phyloP scores from a whole-genome alignment of 2,797 vertebrate genomes.

The Acrossocheilus fasciatus region DNA sequence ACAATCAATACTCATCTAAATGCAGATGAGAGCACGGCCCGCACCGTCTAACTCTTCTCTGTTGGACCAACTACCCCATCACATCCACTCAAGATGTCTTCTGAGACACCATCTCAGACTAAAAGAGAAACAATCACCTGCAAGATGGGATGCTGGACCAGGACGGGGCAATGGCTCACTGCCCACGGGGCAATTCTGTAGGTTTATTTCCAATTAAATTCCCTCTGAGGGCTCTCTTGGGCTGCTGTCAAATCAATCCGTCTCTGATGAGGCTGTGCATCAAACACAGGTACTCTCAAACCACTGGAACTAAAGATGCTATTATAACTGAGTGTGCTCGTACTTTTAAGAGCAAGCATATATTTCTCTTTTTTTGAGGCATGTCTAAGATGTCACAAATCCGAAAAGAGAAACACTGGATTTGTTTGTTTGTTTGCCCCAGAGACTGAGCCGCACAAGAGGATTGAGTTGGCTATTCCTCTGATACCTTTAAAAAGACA shows the following conservation, averaged over 20 bases:
- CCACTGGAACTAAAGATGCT: slow-evolving; percentile 13
- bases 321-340: slow-evolving; percentile 1
- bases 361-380: not conserved
- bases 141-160: not conserved
- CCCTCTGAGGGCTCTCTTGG: slow-evolving; percentile 21
- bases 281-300: slow-evolving; percentile 28
- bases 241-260: slow-evolving; percentile 8
- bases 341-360: not conserved
- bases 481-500: slow-evolving; percentile 7
- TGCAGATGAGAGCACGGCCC: slow-evolving; percentile 85
- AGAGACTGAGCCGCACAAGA: not conserved
- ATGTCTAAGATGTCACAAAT: slow-evolving; percentile 10
- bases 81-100: slow-evolving; percentile 72
- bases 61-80: slow-evolving; percentile 24
- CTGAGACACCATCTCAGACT: slow-evolving; percentile 67
- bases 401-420: not conserved
- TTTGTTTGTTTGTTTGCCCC: slow-evolving; percentile 18
- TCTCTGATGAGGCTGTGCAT: slow-evolving; percentile 10
- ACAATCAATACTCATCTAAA: slow-evolving; percentile 96
- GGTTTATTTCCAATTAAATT: slow-evolving; percentile 39
- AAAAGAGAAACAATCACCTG: slow-evolving; percentile 21
- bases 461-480: not conserved
- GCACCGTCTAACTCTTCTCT: not conserved
- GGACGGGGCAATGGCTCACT: slow-evolving; percentile 21
- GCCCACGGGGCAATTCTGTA: slow-evolving; percentile 23